Evolutionary conservation across 2,797 vertebrate genomes (phyloP).

Genomic region (Typhlichthys eigenmanni): DNA sequence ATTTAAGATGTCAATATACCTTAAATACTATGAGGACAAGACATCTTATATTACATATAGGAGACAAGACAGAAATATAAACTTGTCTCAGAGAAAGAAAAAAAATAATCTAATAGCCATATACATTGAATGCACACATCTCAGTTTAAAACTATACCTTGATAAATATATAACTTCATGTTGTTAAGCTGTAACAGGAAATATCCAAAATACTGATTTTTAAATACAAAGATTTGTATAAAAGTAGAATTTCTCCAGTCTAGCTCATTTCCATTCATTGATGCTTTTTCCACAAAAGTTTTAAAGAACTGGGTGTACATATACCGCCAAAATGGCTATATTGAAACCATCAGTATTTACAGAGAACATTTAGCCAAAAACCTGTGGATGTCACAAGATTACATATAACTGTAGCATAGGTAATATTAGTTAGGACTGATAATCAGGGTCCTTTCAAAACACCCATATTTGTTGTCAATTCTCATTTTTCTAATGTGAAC

Average conservation of each 20-base stretch:
- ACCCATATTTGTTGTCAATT: conserved; percentile 20
- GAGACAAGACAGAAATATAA: conserved; percentile 40
- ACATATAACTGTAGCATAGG: neutral
- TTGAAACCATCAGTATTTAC: conserved; percentile 41
- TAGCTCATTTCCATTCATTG: conserved; percentile 37
- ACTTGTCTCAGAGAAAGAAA: conserved; percentile 31
- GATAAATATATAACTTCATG: conserved; percentile 86
- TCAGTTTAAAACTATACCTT: conserved; percentile 84
- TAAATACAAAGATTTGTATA: conserved; percentile 88
- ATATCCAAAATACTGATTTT: conserved; percentile 88
- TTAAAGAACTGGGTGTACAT: conserved; percentile 5
- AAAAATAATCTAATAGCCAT: conserved; percentile 55
- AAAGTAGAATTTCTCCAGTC: conserved; percentile 83
- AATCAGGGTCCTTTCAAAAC: no score
- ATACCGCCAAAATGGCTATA: conserved; percentile 10
- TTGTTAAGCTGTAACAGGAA: conserved; percentile 81
- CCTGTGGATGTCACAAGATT: conserved; percentile 4
- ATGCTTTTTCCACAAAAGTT: conserved; percentile 22
- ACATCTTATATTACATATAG: conserved; percentile 56
- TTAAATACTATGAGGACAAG: conserved; percentile 66
- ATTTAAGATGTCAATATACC: conserved; percentile 74
- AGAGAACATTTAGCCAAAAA: conserved; percentile 42
- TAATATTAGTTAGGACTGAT: no score
- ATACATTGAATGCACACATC: conserved; percentile 77
- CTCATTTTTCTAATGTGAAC: neutral